phyloP scores from a whole-genome alignment of 1,140 invertebrate species.

The Dreissena rostriformis region DNA sequence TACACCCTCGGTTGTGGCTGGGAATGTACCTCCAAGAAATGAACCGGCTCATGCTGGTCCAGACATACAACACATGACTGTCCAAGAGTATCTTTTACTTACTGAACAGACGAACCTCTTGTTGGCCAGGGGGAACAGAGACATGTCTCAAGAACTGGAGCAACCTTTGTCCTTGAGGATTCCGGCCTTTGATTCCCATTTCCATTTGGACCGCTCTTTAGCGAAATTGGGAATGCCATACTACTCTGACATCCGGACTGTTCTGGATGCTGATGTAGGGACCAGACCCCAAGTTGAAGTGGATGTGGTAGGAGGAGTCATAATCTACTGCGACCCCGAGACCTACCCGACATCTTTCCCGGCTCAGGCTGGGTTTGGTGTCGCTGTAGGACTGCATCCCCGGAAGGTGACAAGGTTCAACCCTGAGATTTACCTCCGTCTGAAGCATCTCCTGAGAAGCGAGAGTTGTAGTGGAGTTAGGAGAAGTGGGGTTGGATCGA shows the following conservation, averaged over 20 bases:
- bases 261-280: neutral
- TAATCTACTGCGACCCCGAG: slow-evolving; percentile 18
- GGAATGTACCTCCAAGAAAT: no score
- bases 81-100: no score
- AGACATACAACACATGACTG: no score
- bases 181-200: slow-evolving; percentile 16
- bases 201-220: slow-evolving; percentile 10
- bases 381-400: slow-evolving; percentile 19
- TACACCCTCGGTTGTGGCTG: no score
- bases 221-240: neutral
- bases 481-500: slow-evolving; percentile 30
- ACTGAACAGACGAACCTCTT: no score
- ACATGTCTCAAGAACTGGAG: no score
- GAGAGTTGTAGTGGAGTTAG: neutral
- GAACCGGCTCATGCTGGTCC: no score
- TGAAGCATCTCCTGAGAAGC: neutral
- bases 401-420: neutral
- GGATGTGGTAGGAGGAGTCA: neutral
- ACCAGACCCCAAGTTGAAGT: neutral
- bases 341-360: neutral
- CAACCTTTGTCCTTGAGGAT: no score
- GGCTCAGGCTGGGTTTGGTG: neutral
- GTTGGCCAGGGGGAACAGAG: no score
- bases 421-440: neutral
- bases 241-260: neutral